Conservation (phyloP, 2,797 vertebrate species). For the Siniperca scherzeri region DNA sequence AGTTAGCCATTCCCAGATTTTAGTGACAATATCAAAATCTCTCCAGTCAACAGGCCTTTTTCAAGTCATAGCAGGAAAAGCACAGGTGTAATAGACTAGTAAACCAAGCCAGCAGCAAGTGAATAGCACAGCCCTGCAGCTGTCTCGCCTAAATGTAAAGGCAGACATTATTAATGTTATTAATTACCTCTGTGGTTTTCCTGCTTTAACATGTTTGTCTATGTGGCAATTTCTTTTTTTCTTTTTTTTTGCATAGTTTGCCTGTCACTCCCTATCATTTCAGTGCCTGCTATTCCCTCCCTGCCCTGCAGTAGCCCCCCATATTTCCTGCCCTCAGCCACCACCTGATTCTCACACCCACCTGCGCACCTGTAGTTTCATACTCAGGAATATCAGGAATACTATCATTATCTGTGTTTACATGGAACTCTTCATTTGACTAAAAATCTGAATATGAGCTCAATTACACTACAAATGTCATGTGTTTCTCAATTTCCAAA, state of each 20-base stretch:
- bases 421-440: not conserved
- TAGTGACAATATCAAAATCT: not conserved
- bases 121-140: not conserved
- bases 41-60: not conserved
- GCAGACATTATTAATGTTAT: not conserved
- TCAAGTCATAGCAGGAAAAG: not conserved
- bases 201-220: not conserved
- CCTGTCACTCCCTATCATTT: not conserved
- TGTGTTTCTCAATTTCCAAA: not conserved
- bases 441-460: not conserved
- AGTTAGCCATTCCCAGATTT: not conserved
- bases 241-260: not conserved
- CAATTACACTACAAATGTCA: not conserved
- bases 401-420: not conserved
- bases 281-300: not conserved
- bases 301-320: not conserved
- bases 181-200: not conserved
- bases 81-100: not conserved
- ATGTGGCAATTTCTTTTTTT: not conserved
- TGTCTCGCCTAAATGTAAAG: not conserved
- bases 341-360: not conserved
- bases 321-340: not conserved
- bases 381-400: no score
- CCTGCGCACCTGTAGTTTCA: not conserved
- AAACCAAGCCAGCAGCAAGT: not conserved